These are phyloP conservation scores for Copidosoma aretas DNA, from an alignment of 2,888 invertebrate genomes.

Conservation along the genomic window DNA sequence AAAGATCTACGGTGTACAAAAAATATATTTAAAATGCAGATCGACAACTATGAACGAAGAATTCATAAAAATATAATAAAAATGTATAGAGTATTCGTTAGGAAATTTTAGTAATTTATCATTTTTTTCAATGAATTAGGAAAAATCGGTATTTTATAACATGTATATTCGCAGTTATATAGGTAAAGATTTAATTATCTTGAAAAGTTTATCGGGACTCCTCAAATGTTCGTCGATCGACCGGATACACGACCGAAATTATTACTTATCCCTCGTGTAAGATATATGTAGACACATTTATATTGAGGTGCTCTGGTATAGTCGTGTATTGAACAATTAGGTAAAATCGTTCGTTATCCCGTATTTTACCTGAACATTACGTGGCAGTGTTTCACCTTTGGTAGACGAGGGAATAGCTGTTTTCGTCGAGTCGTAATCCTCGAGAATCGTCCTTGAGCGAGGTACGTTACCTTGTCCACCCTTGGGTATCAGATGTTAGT, in stretches of 20 bases:
- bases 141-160: neutral
- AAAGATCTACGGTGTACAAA: too few species aligned
- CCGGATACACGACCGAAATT: neutral
- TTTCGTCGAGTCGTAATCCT: conserved; percentile 61
- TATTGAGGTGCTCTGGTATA: neutral
- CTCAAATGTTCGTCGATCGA: too few species aligned
- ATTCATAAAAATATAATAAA: too few species aligned
- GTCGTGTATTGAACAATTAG: neutral
- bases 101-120: too few species aligned
- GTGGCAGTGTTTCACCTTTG: conserved; percentile 58
- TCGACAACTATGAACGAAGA: too few species aligned
- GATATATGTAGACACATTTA: neutral
- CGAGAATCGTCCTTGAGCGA: conserved; percentile 61
- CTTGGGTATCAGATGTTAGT: conserved; percentile 63
- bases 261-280: neutral
- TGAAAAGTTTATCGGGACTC: too few species aligned
- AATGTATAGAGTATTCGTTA: too few species aligned
- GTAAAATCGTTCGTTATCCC: conserved; percentile 33
- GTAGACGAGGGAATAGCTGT: conserved; percentile 57
- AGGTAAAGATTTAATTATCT: too few species aligned
- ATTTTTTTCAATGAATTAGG: neutral
- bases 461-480: conserved; percentile 61
- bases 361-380: conserved; percentile 59
- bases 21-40: too few species aligned
- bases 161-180: neutral